Conservation (phyloP, 1,140 invertebrate genomes). For the Hyphantria cunea region DNA sequence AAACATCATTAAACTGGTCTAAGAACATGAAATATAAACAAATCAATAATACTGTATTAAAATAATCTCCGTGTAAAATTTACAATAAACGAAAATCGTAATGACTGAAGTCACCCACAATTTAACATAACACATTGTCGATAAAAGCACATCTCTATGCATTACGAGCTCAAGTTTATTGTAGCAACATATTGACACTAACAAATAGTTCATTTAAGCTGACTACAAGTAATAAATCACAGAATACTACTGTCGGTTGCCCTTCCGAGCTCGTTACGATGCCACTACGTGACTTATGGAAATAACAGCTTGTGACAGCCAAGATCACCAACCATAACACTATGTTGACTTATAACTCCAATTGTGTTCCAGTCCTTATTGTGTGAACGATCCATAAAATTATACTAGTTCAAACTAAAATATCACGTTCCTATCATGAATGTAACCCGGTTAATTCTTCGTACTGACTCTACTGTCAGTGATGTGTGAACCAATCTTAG, state of each 20-base stretch:
- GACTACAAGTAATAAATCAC: conserved; percentile 20
- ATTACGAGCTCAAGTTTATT: not conserved
- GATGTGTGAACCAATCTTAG: too few relatives aligned
- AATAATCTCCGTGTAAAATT: too few relatives aligned
- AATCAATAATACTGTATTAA: too few relatives aligned
- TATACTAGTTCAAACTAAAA: not conserved
- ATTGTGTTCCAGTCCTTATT: conserved; percentile 29
- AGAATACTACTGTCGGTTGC: conserved; percentile 17
- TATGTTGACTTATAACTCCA: conserved; percentile 30
- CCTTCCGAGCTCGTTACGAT: conserved; percentile 25
- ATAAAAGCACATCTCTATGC: too few relatives aligned
- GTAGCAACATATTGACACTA: conserved; percentile 18
- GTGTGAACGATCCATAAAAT: conserved; percentile 9
- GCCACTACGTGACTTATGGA: conserved; percentile 41
- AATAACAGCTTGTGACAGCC: conserved; percentile 39
- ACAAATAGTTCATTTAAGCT: conserved; percentile 18
- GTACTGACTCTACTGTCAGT: not conserved
- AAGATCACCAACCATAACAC: conserved; percentile 37
- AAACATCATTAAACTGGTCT: too few relatives aligned
- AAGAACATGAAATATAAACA: too few relatives aligned
- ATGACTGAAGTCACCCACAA: too few relatives aligned
- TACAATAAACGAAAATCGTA: too few relatives aligned
- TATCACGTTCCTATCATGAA: not conserved
- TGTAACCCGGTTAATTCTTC: too few relatives aligned
- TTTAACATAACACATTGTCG: too few relatives aligned